Evolutionary conservation across 2,113 vertebrate species (phyloP).

Genomic region (Axis porcinus): DNA sequence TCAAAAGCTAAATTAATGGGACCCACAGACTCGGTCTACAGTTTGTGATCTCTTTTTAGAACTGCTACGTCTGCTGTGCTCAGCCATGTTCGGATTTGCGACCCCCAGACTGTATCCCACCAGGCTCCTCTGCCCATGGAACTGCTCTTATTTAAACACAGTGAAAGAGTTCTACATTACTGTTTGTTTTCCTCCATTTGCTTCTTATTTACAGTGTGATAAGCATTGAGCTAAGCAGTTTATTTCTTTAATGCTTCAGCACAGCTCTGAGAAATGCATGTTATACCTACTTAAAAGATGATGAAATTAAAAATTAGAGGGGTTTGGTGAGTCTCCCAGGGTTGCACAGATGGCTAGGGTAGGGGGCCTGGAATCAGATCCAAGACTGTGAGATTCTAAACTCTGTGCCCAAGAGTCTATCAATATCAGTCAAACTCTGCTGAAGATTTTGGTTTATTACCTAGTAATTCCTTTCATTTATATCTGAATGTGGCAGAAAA

Average conservation of each 20-base stretch:
- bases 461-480: not conserved
- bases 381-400: not conserved
- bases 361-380: not conserved
- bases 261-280: not conserved
- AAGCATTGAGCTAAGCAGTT: not conserved
- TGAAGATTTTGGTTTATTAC: not conserved
- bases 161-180: not conserved
- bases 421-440: not conserved
- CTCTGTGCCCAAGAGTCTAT: not conserved
- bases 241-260: not conserved
- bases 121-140: not conserved
- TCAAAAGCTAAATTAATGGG: not conserved
- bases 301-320: not conserved
- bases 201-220: not conserved
- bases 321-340: not conserved
- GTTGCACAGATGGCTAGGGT: not conserved
- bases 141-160: not conserved
- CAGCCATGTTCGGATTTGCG: not conserved
- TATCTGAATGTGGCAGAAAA: not conserved
- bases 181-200: not conserved
- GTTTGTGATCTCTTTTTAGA: not conserved
- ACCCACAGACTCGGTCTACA: not conserved
- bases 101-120: not conserved
- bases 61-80: not conserved
- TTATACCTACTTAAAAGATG: not conserved